phyloP scores from a whole-genome alignment of 2,113 vertebrate genomes.

The Dasypus novemcinctus region DNA sequence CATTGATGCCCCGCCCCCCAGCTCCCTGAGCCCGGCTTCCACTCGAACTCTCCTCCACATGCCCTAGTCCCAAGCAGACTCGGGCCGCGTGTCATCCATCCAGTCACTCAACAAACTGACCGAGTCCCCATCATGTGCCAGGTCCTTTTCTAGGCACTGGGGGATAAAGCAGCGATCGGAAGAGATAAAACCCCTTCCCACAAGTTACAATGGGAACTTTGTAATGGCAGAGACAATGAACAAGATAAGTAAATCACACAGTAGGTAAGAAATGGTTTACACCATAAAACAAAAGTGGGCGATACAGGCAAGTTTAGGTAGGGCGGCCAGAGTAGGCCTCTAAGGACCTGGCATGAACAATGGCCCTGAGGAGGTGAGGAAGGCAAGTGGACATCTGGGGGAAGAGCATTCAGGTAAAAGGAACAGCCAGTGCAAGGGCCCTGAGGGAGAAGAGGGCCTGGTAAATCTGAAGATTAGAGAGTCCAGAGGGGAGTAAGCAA shows the following conservation, averaged over 20 bases:
- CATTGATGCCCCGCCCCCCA: background rate
- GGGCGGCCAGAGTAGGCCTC: too few relatives aligned
- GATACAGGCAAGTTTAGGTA: background rate
- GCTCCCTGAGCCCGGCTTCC: background rate
- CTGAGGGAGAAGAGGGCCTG: background rate
- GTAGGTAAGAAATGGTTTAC: background rate
- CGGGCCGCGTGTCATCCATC: background rate
- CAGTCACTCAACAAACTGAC: background rate
- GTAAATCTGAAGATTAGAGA: background rate
- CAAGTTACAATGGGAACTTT: background rate
- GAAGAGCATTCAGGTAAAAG: background rate
- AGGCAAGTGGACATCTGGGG: background rate
- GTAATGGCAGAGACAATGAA: background rate
- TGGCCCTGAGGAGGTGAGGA: background rate
- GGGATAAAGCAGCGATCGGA: background rate
- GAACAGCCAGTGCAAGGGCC: background rate
- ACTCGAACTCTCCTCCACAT: background rate
- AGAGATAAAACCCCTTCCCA: background rate
- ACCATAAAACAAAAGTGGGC: background rate
- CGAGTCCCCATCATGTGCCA: background rate
- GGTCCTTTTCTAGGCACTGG: background rate
- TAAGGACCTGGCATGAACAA: background rate
- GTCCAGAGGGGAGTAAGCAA: background rate
- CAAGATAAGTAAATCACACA: background rate
- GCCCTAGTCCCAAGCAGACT: background rate